phyloP scores from a whole-genome alignment of 2,888 invertebrate genomes.

The Boloria selene region DNA sequence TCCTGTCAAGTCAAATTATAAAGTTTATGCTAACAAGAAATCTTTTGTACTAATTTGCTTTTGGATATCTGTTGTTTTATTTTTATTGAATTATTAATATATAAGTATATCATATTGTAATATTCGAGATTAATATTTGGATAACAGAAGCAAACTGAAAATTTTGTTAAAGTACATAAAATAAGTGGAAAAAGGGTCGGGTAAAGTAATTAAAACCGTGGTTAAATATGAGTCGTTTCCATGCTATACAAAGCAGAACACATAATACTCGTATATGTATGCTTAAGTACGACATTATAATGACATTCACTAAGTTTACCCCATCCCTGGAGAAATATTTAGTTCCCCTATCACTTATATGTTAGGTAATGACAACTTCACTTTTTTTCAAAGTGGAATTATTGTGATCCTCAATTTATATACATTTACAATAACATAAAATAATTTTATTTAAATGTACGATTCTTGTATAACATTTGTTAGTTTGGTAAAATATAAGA shows the following conservation, averaged over 20 bases:
- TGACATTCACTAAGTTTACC: constrained; percentile 9
- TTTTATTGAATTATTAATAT: too few relatives aligned
- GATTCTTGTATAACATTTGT: too few relatives aligned
- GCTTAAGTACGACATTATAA: constrained; percentile 9
- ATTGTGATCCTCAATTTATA: neutral
- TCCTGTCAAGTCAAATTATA: too few relatives aligned
- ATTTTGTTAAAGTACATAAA: neutral
- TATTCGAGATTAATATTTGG: too few relatives aligned
- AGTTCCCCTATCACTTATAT: constrained; percentile 2
- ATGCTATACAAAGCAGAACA: constrained; percentile 17
- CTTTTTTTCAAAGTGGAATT: neutral
- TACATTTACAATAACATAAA: too few relatives aligned
- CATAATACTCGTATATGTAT: constrained; percentile 18
- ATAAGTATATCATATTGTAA: too few relatives aligned
- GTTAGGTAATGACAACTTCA: constrained; percentile 5
- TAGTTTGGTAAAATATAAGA: too few relatives aligned
- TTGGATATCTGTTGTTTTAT: too few relatives aligned
- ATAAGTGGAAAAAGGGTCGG: neutral
- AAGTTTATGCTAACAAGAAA: too few relatives aligned
- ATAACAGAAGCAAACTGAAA: too few relatives aligned
- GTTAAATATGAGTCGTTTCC: constrained; percentile 21
- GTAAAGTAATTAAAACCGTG: constrained; percentile 5
- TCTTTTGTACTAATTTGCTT: too few relatives aligned
- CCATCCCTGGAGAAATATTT: constrained; percentile 11
- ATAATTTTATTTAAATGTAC: too few relatives aligned